Conservation (phyloP, 2,888 invertebrate genomes). For the Oscheius sp. region DNA sequence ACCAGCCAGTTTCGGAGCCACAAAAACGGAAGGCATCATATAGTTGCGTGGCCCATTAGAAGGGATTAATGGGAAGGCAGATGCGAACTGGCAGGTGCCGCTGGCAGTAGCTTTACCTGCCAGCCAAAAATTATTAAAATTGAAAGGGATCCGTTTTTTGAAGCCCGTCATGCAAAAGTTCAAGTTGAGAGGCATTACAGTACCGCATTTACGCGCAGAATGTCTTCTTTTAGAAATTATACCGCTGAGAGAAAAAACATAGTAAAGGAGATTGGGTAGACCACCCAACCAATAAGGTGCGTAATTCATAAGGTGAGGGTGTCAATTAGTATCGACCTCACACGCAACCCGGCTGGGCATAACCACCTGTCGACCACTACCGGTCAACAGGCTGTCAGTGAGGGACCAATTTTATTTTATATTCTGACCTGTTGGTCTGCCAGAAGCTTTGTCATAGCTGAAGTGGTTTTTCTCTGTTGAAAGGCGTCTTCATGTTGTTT, state of each 20-base stretch:
- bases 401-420: slow-evolving; percentile 5
- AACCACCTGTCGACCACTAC: slow-evolving; percentile 37
- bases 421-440: slow-evolving; percentile 55
- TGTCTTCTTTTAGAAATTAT: no score
- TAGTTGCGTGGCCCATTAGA: slow-evolving; percentile 26
- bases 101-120: no score
- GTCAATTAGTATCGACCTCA: slow-evolving; percentile 35
- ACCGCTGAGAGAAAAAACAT: not conserved
- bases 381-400: slow-evolving; percentile 4
- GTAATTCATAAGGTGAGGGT: slow-evolving; percentile 33
- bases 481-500: slow-evolving; percentile 45
- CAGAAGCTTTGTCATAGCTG: slow-evolving; percentile 43
- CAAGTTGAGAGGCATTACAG: no score
- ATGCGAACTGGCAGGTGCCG: slow-evolving; percentile 28
- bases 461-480: slow-evolving; percentile 29
- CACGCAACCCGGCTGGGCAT: slow-evolving; percentile 32
- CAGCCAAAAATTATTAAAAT: not conserved
- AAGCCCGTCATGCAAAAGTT: not conserved
- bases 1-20: not conserved
- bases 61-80: slow-evolving; percentile 35
- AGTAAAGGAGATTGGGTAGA: not conserved
- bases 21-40: slow-evolving; percentile 20
- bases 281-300: slow-evolving; percentile 5
- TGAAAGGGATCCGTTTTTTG: not conserved
- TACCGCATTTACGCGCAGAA: no score